phyloP scores from a whole-genome alignment of 2,888 invertebrate species.

The Cephus nigrinus region DNA sequence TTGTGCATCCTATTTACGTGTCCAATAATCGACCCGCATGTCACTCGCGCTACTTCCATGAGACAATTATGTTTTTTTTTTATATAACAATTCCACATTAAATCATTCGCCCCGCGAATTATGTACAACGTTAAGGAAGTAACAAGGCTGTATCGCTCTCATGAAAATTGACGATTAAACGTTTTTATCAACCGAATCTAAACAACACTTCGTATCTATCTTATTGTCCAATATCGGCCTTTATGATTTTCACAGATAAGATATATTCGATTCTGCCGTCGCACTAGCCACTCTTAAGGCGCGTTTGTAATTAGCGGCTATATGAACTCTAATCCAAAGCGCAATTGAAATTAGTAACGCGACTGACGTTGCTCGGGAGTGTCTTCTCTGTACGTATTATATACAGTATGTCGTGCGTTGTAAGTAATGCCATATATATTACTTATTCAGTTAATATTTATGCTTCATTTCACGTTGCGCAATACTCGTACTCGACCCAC shows the following conservation, averaged over 20 bases:
- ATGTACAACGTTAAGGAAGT: neutral
- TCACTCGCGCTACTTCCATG: neutral
- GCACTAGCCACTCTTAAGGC: neutral
- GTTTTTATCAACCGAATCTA: neutral
- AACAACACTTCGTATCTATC: neutral
- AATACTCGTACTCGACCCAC: neutral
- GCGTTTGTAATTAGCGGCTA: neutral
- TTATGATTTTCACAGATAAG: neutral
- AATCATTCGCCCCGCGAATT: neutral
- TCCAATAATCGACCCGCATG: neutral
- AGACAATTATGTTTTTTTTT: neutral
- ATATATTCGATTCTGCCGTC: neutral
- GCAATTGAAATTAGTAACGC: neutral
- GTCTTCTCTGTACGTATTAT: neutral
- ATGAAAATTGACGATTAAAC: neutral
- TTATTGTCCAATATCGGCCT: neutral
- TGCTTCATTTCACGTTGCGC: neutral
- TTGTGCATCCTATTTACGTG: slow-evolving; percentile 39
- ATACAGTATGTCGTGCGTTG: neutral
- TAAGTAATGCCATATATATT: neutral
- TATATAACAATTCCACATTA: neutral
- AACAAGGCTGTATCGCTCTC: neutral
- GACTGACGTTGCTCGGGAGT: neutral
- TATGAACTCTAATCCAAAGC: neutral
- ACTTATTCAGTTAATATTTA: neutral